Percentiles rank a stretch among this genome's conserved stretches.
phyloP scores from a whole-genome alignment of 2,797 vertebrate species.

The Serranus cabrilla region DNA sequence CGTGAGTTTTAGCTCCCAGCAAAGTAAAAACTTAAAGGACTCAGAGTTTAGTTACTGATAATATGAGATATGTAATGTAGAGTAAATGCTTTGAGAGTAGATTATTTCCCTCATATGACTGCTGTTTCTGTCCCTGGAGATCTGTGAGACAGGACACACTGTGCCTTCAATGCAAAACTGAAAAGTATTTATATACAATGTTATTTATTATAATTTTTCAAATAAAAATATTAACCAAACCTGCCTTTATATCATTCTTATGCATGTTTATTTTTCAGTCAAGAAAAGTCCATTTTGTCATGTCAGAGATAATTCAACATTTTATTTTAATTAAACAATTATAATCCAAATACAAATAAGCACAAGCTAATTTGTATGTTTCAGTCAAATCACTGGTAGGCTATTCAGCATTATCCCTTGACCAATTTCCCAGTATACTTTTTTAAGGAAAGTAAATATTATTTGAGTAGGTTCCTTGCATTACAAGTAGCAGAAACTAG shows the following conservation, averaged over 20 bases:
- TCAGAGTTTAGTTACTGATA: conserved; percentile 10
- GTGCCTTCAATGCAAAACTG: conserved; percentile 20
- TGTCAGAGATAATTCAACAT: neutral
- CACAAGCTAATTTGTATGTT: no score
- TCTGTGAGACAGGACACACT: conserved; percentile 9
- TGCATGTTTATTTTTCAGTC: neutral
- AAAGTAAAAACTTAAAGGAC: neutral
- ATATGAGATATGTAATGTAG: neutral
- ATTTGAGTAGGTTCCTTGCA: neutral
- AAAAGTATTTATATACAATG: conserved; percentile 65
- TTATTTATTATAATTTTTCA: conserved; percentile 68
- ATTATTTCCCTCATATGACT: conserved; percentile 25
- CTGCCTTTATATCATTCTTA: neutral
- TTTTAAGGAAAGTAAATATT: neutral
- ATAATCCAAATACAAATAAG: neutral
- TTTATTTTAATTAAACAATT: neutral
- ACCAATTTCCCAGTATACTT: neutral
- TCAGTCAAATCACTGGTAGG: no score
- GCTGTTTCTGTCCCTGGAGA: neutral
- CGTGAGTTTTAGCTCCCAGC: conserved; percentile 2
- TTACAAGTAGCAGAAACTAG: neutral
- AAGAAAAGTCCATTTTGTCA: neutral
- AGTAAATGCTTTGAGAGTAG: conserved; percentile 18
- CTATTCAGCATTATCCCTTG: neutral
- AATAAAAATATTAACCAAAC: conserved; percentile 55